Base-by-base conservation (phyloP, 2,888 invertebrate genomes). In the Pachliopta kotzebuea region DNA sequence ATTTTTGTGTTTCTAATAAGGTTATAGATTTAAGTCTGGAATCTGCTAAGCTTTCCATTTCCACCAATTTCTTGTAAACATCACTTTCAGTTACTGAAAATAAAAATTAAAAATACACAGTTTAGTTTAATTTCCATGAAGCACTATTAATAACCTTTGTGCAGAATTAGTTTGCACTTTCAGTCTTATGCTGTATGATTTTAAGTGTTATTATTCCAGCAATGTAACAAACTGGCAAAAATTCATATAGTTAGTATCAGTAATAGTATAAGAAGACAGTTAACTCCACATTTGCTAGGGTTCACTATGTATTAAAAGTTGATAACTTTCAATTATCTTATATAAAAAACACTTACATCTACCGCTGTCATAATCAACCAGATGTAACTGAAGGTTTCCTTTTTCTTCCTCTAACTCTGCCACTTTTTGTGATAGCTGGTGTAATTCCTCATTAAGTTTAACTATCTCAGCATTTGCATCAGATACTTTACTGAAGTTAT, bases 331-430 rank as follows among this genome's bases (percentile, higher is more conserved):
- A 37, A 11, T 17, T 18, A 45, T 45, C 4, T 11, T 18, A 14
- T 11, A 45, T 11, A 45, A 18, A 45, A 45, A n/a, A 45, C 73
- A 86, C 88, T 86, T 91, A 93, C 94, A 90, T 93, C 94, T 93
- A 74, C 93, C 93, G 83, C 95, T 95, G 82, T 96, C 96, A 86
- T 95, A 95, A 87, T 96, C 96, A 74, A 96, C 95, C 80, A 96
- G 93, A 88, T 95, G 95, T 80, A 97, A 91, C 87, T 97, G 97
- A 78, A 98, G 93, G 88, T 97, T 96, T 76, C 97, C 97, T 89
- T 97, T 98, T 87, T 98, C 98, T 84, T 97, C 97, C 87, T 97
- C 97, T 70, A 98, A 86, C 79, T 97, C 96, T 18, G 96, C 95
- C 67, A 98, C 94, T 90, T 94, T 95, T 73, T 96, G 95, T 68